Evolutionary conservation across 2,113 vertebrate genomes (phyloP).

Genomic region (Motacilla tschutschensis): DNA sequence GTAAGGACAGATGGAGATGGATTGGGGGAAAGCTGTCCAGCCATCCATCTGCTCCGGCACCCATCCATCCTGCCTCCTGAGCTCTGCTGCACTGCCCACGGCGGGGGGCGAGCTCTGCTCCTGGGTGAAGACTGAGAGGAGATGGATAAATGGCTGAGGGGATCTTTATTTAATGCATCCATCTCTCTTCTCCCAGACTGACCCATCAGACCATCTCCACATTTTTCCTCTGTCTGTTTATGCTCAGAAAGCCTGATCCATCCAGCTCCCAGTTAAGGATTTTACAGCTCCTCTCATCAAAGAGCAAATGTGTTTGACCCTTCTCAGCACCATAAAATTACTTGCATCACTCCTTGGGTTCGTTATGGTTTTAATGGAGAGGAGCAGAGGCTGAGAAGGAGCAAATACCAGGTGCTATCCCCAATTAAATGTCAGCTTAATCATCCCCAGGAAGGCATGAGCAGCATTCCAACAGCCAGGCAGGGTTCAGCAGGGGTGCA

Average conservation of each 20-base stretch:
- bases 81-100: neutral
- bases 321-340: constrained; percentile 32
- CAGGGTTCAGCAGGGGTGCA: neutral
- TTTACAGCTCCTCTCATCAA: constrained; percentile 36
- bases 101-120: neutral
- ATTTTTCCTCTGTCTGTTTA: neutral
- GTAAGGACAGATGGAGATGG: constrained; percentile 27
- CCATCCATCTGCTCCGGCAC: constrained; percentile 25
- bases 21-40: neutral
- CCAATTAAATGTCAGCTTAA: neutral
- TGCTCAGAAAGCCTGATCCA: constrained; percentile 3
- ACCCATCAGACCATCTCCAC: constrained; percentile 21
- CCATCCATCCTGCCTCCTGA: constrained; percentile 6
- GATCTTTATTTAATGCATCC: constrained; percentile 47
- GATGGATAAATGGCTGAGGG: constrained; percentile 30
- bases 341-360: constrained; percentile 1
- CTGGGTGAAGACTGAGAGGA: neutral
- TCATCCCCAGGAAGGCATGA: neutral
- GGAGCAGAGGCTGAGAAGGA: neutral
- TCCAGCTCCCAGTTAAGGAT: constrained; percentile 5
- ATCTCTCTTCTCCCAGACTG: constrained; percentile 19
- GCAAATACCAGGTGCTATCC: neutral
- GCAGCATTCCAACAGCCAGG: neutral
- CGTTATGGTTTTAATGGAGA: neutral
- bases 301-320: constrained; percentile 26